phyloP scores from a whole-genome alignment of 2,797 vertebrate genomes.

The Tamandua tetradactyla region DNA sequence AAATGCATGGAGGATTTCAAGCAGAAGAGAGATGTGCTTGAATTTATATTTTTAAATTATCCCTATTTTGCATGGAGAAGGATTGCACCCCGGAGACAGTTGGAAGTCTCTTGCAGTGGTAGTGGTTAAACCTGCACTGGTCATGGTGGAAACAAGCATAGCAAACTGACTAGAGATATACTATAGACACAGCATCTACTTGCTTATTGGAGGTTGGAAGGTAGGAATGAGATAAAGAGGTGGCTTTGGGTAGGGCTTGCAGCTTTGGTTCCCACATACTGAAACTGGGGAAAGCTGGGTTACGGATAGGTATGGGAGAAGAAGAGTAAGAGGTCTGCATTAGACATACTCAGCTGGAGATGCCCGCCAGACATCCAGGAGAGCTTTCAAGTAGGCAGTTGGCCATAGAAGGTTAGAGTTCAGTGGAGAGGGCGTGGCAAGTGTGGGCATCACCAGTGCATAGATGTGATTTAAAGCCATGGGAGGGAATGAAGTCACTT shows the following conservation, averaged over 20 bases:
- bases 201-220: neutral
- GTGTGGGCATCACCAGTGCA: neutral
- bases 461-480: neutral
- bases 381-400: neutral
- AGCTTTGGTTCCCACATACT: neutral
- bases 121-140: fast-evolving
- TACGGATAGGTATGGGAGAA: neutral
- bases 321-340: neutral
- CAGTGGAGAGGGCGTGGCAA: neutral
- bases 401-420: neutral
- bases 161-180: neutral
- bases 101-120: fast-evolving
- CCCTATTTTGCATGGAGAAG: neutral
- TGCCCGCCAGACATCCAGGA: no score
- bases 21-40: neutral
- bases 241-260: neutral
- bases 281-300: neutral
- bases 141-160: neutral
- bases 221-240: neutral
- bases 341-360: fast-evolving
- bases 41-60: neutral
- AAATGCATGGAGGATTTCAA: neutral
- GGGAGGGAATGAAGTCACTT: neutral
- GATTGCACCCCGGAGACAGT: no score
- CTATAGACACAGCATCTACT: neutral